Conservation (phyloP, 2,888 invertebrate genomes). For the Hyposoter dolosus region DNA sequence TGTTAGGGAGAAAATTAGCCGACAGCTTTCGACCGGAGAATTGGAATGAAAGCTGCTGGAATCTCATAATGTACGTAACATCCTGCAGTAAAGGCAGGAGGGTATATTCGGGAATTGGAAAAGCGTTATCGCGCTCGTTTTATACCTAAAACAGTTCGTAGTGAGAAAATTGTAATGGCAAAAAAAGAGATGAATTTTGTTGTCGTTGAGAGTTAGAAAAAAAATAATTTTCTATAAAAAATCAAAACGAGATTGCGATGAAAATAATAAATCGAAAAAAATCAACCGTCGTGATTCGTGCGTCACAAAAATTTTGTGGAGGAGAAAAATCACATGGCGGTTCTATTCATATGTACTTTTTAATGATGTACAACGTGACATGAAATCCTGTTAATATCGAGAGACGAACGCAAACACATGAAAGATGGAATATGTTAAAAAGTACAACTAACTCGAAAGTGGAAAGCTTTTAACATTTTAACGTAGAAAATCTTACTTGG, state of each 20-base stretch:
- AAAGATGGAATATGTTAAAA: conserved; percentile 5
- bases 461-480: conserved; percentile 77
- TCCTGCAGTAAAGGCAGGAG: conserved; percentile 5
- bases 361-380: background rate
- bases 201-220: background rate
- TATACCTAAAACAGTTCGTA: background rate
- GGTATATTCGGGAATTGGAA: conserved; percentile 13
- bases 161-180: background rate
- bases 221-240: background rate
- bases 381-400: background rate
- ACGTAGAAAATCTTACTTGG: conserved; percentile 76
- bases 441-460: conserved; percentile 19
- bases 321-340: background rate
- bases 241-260: background rate
- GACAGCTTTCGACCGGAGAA: conserved; percentile 2
- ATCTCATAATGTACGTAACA: conserved; percentile 15
- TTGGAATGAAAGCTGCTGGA: conserved; percentile 13
- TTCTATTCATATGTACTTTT: background rate
- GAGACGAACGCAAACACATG: background rate
- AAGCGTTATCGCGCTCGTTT: conserved; percentile 7
- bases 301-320: background rate
- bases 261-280: background rate
- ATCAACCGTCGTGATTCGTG: no score
- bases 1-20: background rate
- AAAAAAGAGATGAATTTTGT: background rate